Evolutionary conservation across 2,113 vertebrate species (phyloP), one percentile per base, ranked within the genome.

Genomic region (Ptilonorhynchus violaceus): DNA sequence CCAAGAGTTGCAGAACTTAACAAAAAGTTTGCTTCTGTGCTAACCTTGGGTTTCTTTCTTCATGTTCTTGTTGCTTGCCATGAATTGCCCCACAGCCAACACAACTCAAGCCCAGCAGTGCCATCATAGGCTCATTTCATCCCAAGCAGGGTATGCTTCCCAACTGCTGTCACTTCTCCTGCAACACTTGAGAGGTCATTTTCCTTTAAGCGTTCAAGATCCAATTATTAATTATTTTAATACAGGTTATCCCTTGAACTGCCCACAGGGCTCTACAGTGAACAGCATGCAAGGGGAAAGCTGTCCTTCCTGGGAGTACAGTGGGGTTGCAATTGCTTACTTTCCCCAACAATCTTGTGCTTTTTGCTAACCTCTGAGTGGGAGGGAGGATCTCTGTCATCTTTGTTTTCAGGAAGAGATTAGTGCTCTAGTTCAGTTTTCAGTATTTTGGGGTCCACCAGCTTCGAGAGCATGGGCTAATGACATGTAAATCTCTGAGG

Each of bases 401-500:
- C 68, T 80, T 88, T 52, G 30, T 92, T 85, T 92, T 73, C 82
- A 88, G 59, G 21, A 90, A 52, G 6, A 62, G 46, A 90, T 88
- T 69, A 92, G 46, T 56, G 39, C 21, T 79, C 42, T n/a, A 50
- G 42, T 70, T 85, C 63, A 60, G 37, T 80, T 89, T 76, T 93
- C 3, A 2, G 50, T 67, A 50, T 58, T 95, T 66, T 41, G 35
- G 70, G 59, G 75, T 83, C 67, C 9, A 3, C 19, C 33, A 80
- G 50, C 77, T 94, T 92, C 77, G 55, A 85, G 49, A 49, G 49
- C 66, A 84, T 27, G 52, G 80, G 69, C 84, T 95, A 97, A 94
- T 72, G 58, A 89, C 87, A 89, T 66, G 84, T 41, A 92, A 88
- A 91, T 96, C 91, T 94, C 91, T n/a, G 22, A 89, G 73, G 87